Evolutionary conservation across 2,888 invertebrate genomes (phyloP), one percentile per base, ranked within the genome.

Genomic region (Cremastinae sp.): DNA sequence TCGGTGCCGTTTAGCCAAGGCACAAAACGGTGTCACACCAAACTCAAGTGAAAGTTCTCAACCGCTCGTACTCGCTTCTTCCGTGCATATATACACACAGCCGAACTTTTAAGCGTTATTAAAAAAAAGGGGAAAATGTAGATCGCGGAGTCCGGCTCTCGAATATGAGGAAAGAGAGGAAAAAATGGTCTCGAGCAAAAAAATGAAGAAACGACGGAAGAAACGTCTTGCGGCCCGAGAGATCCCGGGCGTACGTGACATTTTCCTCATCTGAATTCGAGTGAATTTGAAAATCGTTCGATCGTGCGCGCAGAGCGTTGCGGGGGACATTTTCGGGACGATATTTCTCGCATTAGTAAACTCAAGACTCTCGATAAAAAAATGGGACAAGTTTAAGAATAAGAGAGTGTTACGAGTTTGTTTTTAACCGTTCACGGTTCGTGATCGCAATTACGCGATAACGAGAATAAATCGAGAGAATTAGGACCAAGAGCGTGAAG

Each of bases 291-390:
- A 73, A 76, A 59, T 73, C 69, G 73, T 59, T 65, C 68, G 69
- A 76, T 76, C 76, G 69, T 76, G 76, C 76, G 73, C 76, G 35
- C 68, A 73, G 64, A 59, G 28, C 51, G 59, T 68, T 76, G 75
- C 75, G 61, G n/a, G 66, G 65, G 70, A 69, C 75, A 68, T 73
- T 73, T n/a, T n/a, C n/a, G n/a, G n/a, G n/a, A n/a, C n/a, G n/a
- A n/a, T n/a, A n/a, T n/a, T n/a, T n/a, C n/a, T n/a, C n/a, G n/a
- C n/a, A n/a, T n/a, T 10, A 39, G 14, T 47, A n/a, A 43, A 43
- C 10, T 14, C 9, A 20, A 1, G 12, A 4, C 20, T 39, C 2
- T 8, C 8, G 35, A 12, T 1, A 2, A 2, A 5, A 41, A n/a
- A 61, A 28, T 0, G 43, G 14, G 37, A 41, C 22, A 28, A 20